phyloP scores from a whole-genome alignment of 2,888 invertebrate species.

The Phasia obesa region DNA sequence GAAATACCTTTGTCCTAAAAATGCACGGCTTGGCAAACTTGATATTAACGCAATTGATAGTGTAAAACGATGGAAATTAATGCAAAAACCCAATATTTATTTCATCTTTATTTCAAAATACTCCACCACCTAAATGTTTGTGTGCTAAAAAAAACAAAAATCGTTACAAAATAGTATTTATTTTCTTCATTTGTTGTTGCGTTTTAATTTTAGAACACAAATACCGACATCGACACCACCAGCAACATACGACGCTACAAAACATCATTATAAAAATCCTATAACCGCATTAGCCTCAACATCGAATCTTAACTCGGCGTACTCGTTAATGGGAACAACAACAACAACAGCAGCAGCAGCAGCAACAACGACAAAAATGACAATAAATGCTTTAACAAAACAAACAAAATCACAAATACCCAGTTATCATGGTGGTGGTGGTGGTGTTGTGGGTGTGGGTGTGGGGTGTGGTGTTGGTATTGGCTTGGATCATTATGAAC shows the following conservation, averaged over 20 bases:
- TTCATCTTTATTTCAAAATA: slow-evolving; percentile 33
- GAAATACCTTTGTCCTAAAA: no score
- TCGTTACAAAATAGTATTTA: slow-evolving; percentile 5
- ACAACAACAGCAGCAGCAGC: slow-evolving; percentile 63
- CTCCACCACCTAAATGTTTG: slow-evolving; percentile 39
- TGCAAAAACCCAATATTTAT: no score
- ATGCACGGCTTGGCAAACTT: no score
- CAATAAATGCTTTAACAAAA: slow-evolving; percentile 72
- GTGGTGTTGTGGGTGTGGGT: not conserved
- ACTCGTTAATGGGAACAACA: slow-evolving; percentile 60
- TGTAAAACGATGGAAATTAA: no score
- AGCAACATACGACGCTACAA: slow-evolving; percentile 66
- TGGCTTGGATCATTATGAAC: slow-evolving; percentile 42
- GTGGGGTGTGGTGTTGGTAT: not conserved
- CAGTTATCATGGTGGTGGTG: slow-evolving; percentile 74
- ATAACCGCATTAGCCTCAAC: slow-evolving; percentile 62
- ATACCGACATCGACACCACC: slow-evolving; percentile 71
- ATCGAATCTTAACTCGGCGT: slow-evolving; percentile 50
- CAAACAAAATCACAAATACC: slow-evolving; percentile 80
- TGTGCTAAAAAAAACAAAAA: slow-evolving; percentile 3
- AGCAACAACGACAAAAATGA: slow-evolving; percentile 73
- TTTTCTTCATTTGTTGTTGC: slow-evolving; percentile 8
- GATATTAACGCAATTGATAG: no score
- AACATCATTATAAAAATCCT: slow-evolving; percentile 67
- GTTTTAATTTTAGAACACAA: slow-evolving; percentile 72